phyloP scores from a whole-genome alignment of 2,797 vertebrate genomes.

The Myripristis jacobus region DNA sequence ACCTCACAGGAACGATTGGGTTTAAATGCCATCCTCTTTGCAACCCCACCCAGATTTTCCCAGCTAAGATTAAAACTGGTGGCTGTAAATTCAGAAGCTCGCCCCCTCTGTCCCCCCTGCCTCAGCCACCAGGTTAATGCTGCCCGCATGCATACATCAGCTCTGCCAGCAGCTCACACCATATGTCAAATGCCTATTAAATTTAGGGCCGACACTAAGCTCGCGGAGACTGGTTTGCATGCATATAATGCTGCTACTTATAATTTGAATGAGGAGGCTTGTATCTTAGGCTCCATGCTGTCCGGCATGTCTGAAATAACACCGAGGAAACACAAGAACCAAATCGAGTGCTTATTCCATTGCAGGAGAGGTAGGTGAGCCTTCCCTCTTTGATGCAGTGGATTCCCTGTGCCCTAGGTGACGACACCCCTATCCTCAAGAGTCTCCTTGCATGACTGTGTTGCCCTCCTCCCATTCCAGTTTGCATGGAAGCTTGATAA shows the following conservation, averaged over 20 bases:
- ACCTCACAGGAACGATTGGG: not conserved
- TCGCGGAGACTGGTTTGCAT: slow-evolving; percentile 46
- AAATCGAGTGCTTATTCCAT: slow-evolving; percentile 2
- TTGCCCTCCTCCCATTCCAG: slow-evolving; percentile 45
- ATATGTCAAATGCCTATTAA: slow-evolving; percentile 63
- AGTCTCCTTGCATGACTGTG: slow-evolving; percentile 29
- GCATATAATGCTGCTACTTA: slow-evolving; percentile 54
- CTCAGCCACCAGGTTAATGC: not conserved
- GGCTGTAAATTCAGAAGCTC: too few relatives aligned
- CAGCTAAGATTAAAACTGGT: slow-evolving; percentile 46
- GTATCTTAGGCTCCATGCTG: slow-evolving; percentile 31
- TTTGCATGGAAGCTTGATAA: slow-evolving; percentile 74
- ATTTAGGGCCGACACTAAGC: slow-evolving; percentile 53
- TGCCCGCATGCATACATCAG: slow-evolving; percentile 4
- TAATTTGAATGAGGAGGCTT: slow-evolving; percentile 48
- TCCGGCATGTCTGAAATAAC: slow-evolving; percentile 32
- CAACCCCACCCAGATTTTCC: slow-evolving; percentile 4
- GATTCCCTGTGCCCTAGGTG: slow-evolving; percentile 40
- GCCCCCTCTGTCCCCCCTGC: too few relatives aligned
- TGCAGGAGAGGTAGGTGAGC: slow-evolving; percentile 1
- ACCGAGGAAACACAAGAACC: slow-evolving; percentile 15
- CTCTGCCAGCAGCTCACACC: slow-evolving; percentile 45
- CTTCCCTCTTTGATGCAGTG: slow-evolving; percentile 22
- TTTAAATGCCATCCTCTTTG: slow-evolving; percentile 23
- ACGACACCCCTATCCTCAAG: slow-evolving; percentile 41